Percentiles rank a stretch among this genome's conserved stretches.
These are phyloP conservation scores for Hycleus cichorii DNA, from an alignment of 1,140 invertebrate genomes.

Conservation along the genomic window DNA sequence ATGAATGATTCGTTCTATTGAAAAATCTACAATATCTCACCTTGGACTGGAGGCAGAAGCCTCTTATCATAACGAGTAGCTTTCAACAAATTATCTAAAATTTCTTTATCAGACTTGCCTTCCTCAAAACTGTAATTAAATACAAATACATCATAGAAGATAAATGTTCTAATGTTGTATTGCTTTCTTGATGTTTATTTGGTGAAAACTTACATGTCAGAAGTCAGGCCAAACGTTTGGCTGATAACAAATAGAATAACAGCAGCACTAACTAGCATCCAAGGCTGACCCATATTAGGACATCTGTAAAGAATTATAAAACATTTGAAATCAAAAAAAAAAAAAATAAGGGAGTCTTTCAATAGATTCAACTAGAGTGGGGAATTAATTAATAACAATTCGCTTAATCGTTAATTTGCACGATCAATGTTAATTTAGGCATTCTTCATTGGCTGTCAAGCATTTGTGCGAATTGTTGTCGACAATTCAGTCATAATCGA, in stretches of 20 bases:
- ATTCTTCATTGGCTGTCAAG: too few species aligned
- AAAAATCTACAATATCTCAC: conserved; percentile 46
- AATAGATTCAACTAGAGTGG: too few species aligned
- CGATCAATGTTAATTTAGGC: too few species aligned
- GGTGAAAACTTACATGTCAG: conserved; percentile 32
- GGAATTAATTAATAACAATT: too few species aligned
- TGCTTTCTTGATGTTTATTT: background rate
- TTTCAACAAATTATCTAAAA: conserved; percentile 72
- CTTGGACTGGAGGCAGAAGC: conserved; percentile 75
- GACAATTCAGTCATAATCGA: too few species aligned
- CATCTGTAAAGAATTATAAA: conserved; percentile 45
- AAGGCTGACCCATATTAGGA: conserved; percentile 59
- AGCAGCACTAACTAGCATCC: conserved; percentile 52
- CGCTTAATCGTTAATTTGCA: too few species aligned
- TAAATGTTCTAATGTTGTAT: background rate
- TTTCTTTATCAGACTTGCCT: conserved; percentile 83
- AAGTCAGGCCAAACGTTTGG: conserved; percentile 43
- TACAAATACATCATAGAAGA: background rate
- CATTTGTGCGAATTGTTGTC: too few species aligned
- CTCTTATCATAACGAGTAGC: conserved; percentile 79
- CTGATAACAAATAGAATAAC: conserved; percentile 51
- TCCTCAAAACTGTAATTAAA: conserved; percentile 67
- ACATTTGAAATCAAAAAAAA: too few species aligned
- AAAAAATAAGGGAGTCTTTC: too few species aligned
- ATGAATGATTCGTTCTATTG: background rate